Evolutionary conservation across 2,888 invertebrate species (phyloP), one percentile per base, ranked within the genome.

Genomic region (Sclerodermus sp.): DNA sequence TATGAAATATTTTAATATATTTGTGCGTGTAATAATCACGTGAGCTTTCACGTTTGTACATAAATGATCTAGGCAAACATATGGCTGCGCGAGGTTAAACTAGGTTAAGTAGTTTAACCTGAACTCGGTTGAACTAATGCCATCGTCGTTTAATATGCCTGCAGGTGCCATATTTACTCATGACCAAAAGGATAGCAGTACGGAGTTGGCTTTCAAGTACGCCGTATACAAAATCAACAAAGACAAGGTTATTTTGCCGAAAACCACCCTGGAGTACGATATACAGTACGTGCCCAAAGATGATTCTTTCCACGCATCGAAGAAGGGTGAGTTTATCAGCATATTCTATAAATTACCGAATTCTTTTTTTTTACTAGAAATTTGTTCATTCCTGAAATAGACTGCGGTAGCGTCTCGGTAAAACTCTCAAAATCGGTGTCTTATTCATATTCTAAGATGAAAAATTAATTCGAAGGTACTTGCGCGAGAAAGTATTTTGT

Each of bases 261-360:
- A 87, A 65, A 88, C 89, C 2, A 83, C 85, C n/a, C 80, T 91
- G 41, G 82, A 86, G 14, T 88, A 87, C 75, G 87, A 90, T 70
- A 87, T 90, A 51, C 87, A 89, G 70, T 87, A 90, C 71, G 86
- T 90, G 49, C 85, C 85, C 43, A 82, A 83, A 64, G 85, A 88
- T 69, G 89, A 91, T 80, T 90, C 89, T 56, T 91, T 91, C 76
- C 85, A 87, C 64, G 86, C 91, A n/a, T 86, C 87, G 57, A 89
- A 89, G 72, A 87, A 86, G 80, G 87, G 87, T 87, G 66, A 78
- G 71, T 67, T 12, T n/a, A 42, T n/a, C 6, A 37, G 37, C 8
- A n/a, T n/a, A n/a, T n/a, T n/a, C n/a, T n/a, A n/a, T n/a, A n/a
- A n/a, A n/a, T n/a, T n/a, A n/a, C n/a, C n/a, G n/a, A 23, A 23